phyloP scores from a whole-genome alignment of 1,140 invertebrate species.

The Hyposmocoma kahamanoa region DNA sequence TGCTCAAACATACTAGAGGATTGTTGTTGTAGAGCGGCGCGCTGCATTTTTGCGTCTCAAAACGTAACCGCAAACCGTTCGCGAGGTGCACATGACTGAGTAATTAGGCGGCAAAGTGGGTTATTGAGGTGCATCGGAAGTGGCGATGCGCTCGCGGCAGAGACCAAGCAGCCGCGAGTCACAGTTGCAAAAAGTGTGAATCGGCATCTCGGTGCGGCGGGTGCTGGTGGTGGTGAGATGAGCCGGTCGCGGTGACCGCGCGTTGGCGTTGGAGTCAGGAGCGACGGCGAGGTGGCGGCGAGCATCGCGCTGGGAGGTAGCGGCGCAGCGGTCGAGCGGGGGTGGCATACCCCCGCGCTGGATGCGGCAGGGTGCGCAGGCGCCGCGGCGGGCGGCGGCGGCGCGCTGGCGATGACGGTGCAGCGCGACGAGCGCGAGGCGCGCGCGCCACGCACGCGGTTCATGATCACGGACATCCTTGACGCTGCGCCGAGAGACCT shows the following conservation, averaged over 20 bases:
- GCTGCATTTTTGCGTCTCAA: neutral
- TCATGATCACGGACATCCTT: conserved; percentile 87
- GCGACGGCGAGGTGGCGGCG: conserved; percentile 36
- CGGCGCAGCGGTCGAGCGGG: conserved; percentile 17
- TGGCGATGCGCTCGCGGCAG: neutral
- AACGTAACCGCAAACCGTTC: neutral
- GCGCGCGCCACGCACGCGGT: conserved; percentile 79
- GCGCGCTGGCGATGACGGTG: conserved; percentile 64
- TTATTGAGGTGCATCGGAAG: neutral
- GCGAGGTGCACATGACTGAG: neutral
- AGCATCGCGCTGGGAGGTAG: conserved; percentile 31
- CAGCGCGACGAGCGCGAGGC: conserved; percentile 71
- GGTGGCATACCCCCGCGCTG: conserved; percentile 46
- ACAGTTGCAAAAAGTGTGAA: conserved; percentile 12
- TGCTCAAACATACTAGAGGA: neutral
- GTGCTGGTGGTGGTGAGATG: conserved; percentile 28
- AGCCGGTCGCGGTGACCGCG: conserved; percentile 37
- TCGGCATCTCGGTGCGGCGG: conserved; percentile 9
- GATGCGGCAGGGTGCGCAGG: conserved; percentile 55
- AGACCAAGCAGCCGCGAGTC: conserved; percentile 4
- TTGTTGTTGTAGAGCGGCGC: neutral
- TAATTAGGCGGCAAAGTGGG: neutral
- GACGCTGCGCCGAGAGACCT: conserved; percentile 74
- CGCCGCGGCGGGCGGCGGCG: conserved; percentile 43
- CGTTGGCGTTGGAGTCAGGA: conserved; percentile 3